These are phyloP conservation scores for Drosophila subpulchrella DNA, from an alignment of 1,140 invertebrate genomes.

Conservation along the genomic window DNA sequence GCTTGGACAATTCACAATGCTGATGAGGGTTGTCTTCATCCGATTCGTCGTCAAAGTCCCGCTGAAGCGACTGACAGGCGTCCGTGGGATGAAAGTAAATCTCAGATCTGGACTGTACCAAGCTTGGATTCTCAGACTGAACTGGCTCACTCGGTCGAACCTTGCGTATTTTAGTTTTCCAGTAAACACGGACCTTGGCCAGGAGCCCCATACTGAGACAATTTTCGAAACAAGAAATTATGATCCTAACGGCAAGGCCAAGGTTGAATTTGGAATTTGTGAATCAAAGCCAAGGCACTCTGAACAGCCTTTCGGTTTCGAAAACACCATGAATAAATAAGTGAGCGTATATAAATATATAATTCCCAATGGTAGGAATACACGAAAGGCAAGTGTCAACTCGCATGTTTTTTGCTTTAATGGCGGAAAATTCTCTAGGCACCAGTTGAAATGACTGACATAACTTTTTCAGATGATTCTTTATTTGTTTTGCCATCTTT, in stretches of 20 bases:
- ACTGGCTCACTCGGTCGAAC: background rate
- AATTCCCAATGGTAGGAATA: slow-evolving; percentile 21
- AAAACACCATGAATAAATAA: slow-evolving; percentile 24
- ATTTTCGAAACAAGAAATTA: slow-evolving; percentile 2
- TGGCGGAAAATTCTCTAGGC: slow-evolving; percentile 26
- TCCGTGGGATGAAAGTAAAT: slow-evolving; percentile 25
- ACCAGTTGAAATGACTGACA: slow-evolving; percentile 58
- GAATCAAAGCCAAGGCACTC: slow-evolving; percentile 38
- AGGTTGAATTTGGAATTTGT: slow-evolving; percentile 22
- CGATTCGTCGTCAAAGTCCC: slow-evolving; percentile 14
- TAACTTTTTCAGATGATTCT: slow-evolving; percentile 30
- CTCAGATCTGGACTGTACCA: background rate
- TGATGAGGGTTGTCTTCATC: background rate
- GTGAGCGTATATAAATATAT: background rate
- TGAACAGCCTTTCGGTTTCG: background rate
- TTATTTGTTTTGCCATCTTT: slow-evolving; percentile 28
- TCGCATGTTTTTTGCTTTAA: slow-evolving; percentile 23
- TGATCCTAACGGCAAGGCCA: slow-evolving; percentile 12
- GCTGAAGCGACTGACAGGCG: slow-evolving; percentile 1
- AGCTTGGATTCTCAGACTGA: background rate
- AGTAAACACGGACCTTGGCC: slow-evolving; percentile 3
- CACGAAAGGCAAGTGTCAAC: slow-evolving; percentile 10
- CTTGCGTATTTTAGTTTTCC: slow-evolving; percentile 16
- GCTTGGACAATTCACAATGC: background rate
- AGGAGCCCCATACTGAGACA: slow-evolving; percentile 1